Percentiles rank a stretch among this genome's conserved stretches.
Evolutionary conservation across 2,888 invertebrate genomes (phyloP).

Genomic region (Diarsia rubi): DNA sequence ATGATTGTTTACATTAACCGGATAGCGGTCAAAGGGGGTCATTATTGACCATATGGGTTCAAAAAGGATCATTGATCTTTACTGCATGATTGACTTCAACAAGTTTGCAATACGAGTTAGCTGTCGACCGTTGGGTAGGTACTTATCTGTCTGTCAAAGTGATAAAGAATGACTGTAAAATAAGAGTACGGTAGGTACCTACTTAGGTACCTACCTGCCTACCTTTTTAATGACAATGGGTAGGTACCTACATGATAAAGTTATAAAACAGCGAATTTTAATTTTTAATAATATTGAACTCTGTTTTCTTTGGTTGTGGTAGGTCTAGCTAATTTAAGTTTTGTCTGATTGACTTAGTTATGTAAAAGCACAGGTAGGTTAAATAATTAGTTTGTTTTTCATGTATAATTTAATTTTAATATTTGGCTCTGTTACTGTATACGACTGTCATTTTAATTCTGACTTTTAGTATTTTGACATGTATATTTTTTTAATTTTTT

Average conservation of each 20-base stretch:
- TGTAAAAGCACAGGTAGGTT: too few species aligned
- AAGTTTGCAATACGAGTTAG: conserved; percentile 2
- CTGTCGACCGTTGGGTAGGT: too few species aligned
- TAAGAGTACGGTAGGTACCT: neutral
- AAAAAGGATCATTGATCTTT: conserved; percentile 34
- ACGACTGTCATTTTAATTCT: too few species aligned
- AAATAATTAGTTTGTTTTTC: too few species aligned
- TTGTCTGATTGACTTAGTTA: neutral
- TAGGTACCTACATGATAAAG: neutral
- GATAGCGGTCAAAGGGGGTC: conserved; percentile 24
- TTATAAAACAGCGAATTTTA: conserved; percentile 11
- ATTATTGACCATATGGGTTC: conserved; percentile 1
- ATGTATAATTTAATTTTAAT: too few species aligned
- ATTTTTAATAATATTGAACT: too few species aligned
- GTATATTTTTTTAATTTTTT: too few species aligned
- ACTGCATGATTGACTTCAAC: neutral
- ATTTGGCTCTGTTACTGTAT: too few species aligned
- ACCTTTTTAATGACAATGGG: neutral
- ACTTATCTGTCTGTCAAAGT: neutral
- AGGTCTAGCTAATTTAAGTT: conserved; percentile 44
- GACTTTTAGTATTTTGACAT: too few species aligned
- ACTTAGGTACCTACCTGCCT: neutral
- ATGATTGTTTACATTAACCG: conserved; percentile 40
- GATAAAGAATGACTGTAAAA: conserved; percentile 2
- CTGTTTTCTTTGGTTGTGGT: conserved; percentile 25